Base-by-base conservation (phyloP, 2,888 invertebrate species). In the Hanleya hanleyi region DNA sequence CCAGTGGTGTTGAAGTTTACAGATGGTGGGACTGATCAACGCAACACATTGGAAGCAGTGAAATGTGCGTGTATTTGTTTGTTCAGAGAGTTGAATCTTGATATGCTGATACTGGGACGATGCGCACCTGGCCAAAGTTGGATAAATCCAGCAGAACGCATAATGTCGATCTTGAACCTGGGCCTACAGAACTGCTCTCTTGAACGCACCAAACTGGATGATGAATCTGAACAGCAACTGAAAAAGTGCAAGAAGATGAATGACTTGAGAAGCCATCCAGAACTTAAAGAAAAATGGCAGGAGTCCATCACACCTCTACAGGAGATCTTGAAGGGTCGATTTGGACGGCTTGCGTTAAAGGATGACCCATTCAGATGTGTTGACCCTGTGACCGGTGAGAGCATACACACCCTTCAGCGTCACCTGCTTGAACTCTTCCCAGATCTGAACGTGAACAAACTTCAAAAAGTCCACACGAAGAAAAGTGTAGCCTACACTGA, bases 111-210 rank as follows among this genome's bases (percentile, higher is more conserved):
- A 15, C 12, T 49, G 6, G 76, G 70, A 32, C 35, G 76, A 26
- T 79, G 76, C 75, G 79, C 77, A 3, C 77, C 75, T 37, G 77
- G 77, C 3, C 77, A 79, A 29, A 76, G 74, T 36, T 79, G 67
- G 47, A n/a, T 18, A 26, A 79, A 79, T 49, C 74, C 76, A 33
- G 76, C 76, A 50, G 79, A 79, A 47, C 51, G 74, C n/a, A 65
- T 77, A 0, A 76, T 76, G 75, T 69, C 70, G 1, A 65, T 79
- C 15, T 36, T 74, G 41, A 72, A 80, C 50, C 22, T 64, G 18
- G 70, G 41, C 12, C 62, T 70, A 5, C 41, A 70, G 70, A 70
- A 70, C 15, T 70, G 70, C 35, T 12, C 70, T 6, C 18, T 49
- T 4, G 41, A 41, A 12, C 9, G 33, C n/a, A 32, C n/a, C n/a